phyloP scores from a whole-genome alignment of 1,140 invertebrate genomes.

The Brachionus asplanchnoidis region DNA sequence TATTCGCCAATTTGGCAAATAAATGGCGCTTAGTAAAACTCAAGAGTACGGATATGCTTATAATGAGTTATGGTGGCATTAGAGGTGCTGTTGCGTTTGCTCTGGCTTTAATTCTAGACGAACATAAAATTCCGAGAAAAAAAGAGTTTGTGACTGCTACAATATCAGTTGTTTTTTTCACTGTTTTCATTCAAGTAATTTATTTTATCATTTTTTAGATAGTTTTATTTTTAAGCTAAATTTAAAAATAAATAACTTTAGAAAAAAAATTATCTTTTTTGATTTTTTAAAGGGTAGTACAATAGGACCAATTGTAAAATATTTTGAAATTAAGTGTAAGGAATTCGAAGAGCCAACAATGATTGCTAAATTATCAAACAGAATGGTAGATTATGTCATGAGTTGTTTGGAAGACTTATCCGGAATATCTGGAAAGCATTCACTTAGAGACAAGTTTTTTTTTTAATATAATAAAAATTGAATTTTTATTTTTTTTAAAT shows the following conservation, averaged over 20 bases:
- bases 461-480: neutral
- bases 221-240: neutral
- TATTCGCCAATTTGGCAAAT: constrained; percentile 80
- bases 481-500: neutral
- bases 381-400: constrained; percentile 41
- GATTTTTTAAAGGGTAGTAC: constrained; percentile 69
- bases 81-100: constrained; percentile 97
- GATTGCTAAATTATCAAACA: constrained; percentile 18
- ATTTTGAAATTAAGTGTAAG: constrained; percentile 73
- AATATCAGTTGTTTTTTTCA: constrained; percentile 96
- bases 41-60: constrained; percentile 82
- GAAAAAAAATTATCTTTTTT: neutral
- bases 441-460: constrained; percentile 39
- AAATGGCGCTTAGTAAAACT: constrained; percentile 78
- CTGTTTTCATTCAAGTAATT: constrained; percentile 76
- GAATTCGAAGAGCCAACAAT: constrained; percentile 41
- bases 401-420: constrained; percentile 35
- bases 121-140: constrained; percentile 58
- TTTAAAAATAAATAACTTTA: neutral
- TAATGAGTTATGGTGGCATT: constrained; percentile 96
- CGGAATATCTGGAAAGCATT: constrained; percentile 5
- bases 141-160: constrained; percentile 92
- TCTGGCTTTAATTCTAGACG: constrained; percentile 80
- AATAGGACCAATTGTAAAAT: constrained; percentile 90
- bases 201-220: neutral